A percentile compares a stretch with the other conserved stretches of the same genome.
Conservation (phyloP, 1,140 invertebrate genomes). For the Caenorhabditis tropicalis region DNA sequence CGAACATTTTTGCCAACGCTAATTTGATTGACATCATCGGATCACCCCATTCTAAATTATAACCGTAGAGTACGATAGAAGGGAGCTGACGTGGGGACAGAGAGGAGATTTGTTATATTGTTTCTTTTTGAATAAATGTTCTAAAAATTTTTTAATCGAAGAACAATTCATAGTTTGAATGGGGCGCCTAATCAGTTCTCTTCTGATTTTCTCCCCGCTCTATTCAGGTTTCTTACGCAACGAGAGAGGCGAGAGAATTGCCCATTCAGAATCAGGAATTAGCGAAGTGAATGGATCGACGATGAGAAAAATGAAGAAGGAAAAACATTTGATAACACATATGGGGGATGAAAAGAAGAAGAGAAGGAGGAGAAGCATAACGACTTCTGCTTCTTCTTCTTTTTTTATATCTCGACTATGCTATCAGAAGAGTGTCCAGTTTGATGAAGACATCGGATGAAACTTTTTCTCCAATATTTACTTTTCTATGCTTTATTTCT, state of each 20-base stretch:
- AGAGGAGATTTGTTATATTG: too few species aligned
- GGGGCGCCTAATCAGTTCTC: neutral
- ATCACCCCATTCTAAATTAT: slow-evolving; percentile 49
- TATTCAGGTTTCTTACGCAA: neutral
- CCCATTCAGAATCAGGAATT: slow-evolving; percentile 2
- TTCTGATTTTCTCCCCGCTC: neutral
- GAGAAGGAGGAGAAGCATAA: neutral
- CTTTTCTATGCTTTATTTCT: too few species aligned
- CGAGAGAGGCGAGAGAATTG: neutral
- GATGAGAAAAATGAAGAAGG: slow-evolving; percentile 1
- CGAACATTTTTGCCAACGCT: slow-evolving; percentile 88
- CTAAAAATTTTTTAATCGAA: neutral
- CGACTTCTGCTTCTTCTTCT: slow-evolving; percentile 17
- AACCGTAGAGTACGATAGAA: neutral
- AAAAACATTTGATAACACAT: slow-evolving; percentile 35
- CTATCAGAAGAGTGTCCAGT: neutral
- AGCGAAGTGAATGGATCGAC: neutral
- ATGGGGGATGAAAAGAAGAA: neutral
- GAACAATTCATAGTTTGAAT: neutral
- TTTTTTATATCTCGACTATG: neutral
- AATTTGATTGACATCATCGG: slow-evolving; percentile 77
- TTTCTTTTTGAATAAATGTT: too few species aligned
- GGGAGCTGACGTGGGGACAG: too few species aligned
- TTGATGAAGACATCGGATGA: neutral
- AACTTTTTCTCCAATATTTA: neutral